Evolutionary conservation across 1,140 invertebrate genomes (phyloP).

Genomic region (Rhyzopertha dominica): DNA sequence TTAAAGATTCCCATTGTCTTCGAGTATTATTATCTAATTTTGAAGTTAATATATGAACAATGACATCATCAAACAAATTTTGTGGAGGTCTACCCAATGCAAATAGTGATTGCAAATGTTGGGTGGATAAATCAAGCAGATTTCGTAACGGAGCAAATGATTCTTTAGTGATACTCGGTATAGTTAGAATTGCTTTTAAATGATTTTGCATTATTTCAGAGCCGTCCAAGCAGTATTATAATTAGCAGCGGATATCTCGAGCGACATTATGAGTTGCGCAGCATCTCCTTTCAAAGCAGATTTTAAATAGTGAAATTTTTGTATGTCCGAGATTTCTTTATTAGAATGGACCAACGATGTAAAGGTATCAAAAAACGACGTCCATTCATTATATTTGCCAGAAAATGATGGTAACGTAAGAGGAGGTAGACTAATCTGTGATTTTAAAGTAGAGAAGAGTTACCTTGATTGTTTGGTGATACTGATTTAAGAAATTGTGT

Average conservation of each 20-base stretch:
- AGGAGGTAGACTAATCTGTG: too few relatives aligned
- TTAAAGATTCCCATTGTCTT: constrained; percentile 13
- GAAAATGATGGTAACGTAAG: constrained; percentile 35
- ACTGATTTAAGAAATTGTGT: too few relatives aligned
- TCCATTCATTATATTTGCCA: constrained; percentile 35
- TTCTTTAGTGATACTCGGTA: constrained; percentile 26
- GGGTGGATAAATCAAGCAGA: constrained; percentile 36
- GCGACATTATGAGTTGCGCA: constrained; percentile 27
- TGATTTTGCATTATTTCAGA: constrained; percentile 39
- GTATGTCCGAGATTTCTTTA: constrained; percentile 20
- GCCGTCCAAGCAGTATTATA: constrained; percentile 39
- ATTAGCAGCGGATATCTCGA: constrained; percentile 37
- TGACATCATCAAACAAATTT: constrained; percentile 20
- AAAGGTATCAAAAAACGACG: constrained; percentile 34
- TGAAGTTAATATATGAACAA: constrained; percentile 10
- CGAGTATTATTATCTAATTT: constrained; percentile 17
- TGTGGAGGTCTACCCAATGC: constrained; percentile 27
- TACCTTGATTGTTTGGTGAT: too few relatives aligned
- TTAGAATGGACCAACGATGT: constrained; percentile 33
- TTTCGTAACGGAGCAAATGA: constrained; percentile 26
- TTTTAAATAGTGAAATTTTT: constrained; percentile 39
- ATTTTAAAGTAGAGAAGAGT: too few relatives aligned
- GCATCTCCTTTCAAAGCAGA: constrained; percentile 34
- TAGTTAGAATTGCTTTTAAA: constrained; percentile 34
- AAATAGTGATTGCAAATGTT: constrained; percentile 36